These are phyloP conservation scores for Linyphia triangularis DNA, from an alignment of 2,888 invertebrate species.

Conservation along the genomic window DNA sequence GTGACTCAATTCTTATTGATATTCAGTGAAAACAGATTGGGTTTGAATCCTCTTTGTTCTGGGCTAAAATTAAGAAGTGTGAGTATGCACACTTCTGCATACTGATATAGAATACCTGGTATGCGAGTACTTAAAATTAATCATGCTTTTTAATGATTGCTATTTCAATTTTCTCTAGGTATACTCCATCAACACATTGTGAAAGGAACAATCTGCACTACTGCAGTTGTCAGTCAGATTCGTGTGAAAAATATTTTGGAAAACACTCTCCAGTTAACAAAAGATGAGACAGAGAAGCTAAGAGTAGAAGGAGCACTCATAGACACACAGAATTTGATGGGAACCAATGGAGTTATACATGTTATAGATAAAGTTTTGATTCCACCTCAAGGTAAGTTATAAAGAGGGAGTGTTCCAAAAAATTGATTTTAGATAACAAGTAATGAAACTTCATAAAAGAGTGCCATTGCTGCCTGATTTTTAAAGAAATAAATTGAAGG, in stretches of 20 bases:
- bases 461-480: no score
- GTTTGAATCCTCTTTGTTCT: no score
- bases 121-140: no score
- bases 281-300: slow-evolving; percentile 82
- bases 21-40: no score
- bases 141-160: background rate
- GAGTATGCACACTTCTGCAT: no score
- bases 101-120: no score
- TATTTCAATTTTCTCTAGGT: slow-evolving; percentile 3
- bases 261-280: slow-evolving; percentile 81
- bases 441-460: no score
- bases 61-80: no score
- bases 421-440: no score
- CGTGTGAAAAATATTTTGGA: slow-evolving; percentile 80
- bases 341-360: slow-evolving; percentile 87
- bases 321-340: slow-evolving; percentile 82
- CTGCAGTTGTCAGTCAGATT: slow-evolving; percentile 83
- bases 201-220: slow-evolving; percentile 82
- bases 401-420: no score
- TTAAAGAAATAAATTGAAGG: no score
- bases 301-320: slow-evolving; percentile 82
- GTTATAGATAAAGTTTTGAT: slow-evolving; percentile 85
- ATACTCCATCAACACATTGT: slow-evolving; percentile 85
- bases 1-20: no score
- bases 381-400: slow-evolving; percentile 79